Evolutionary conservation across 1,140 invertebrate species (phyloP).

Genomic region (Harpegnathos saltator): DNA sequence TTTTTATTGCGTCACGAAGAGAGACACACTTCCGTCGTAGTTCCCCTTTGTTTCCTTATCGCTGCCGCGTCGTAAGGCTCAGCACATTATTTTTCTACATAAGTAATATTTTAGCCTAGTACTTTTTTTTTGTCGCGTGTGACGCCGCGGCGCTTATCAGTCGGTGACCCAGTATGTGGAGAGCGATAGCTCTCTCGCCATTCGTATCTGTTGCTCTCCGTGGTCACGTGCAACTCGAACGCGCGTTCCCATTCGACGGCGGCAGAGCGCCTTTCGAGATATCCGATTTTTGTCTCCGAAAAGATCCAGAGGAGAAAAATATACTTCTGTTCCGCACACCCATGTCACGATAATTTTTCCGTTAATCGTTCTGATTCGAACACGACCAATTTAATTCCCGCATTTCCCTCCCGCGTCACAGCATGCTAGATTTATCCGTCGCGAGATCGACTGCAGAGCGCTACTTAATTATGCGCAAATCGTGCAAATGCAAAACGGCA

Average conservation of each 20-base stretch:
- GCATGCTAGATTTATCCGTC: background rate
- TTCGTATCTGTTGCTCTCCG: slow-evolving; percentile 72
- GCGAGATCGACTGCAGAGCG: too few relatives aligned
- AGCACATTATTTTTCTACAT: slow-evolving; percentile 34
- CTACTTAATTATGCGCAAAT: too few relatives aligned
- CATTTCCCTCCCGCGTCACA: too few relatives aligned
- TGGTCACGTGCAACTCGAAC: slow-evolving; percentile 51
- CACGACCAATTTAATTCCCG: too few relatives aligned
- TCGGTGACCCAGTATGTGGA: slow-evolving; percentile 77
- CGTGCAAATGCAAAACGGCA: background rate
- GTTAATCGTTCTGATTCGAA: too few relatives aligned
- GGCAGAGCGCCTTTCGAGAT: slow-evolving; percentile 4
- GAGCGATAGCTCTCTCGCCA: slow-evolving; percentile 72
- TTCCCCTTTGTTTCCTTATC: background rate
- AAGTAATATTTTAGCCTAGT: slow-evolving; percentile 24
- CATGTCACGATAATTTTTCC: too few relatives aligned
- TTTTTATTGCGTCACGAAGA: background rate
- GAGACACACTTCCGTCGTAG: slow-evolving; percentile 21
- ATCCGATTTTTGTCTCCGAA: background rate
- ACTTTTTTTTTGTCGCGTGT: slow-evolving; percentile 22
- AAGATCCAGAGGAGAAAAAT: background rate
- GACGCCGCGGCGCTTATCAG: slow-evolving; percentile 73
- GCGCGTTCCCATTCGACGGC: slow-evolving; percentile 15
- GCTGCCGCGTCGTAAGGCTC: background rate
- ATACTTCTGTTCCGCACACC: background rate